Conservation (phyloP, 1,140 invertebrate genomes). For the Solenopsis fugax region DNA sequence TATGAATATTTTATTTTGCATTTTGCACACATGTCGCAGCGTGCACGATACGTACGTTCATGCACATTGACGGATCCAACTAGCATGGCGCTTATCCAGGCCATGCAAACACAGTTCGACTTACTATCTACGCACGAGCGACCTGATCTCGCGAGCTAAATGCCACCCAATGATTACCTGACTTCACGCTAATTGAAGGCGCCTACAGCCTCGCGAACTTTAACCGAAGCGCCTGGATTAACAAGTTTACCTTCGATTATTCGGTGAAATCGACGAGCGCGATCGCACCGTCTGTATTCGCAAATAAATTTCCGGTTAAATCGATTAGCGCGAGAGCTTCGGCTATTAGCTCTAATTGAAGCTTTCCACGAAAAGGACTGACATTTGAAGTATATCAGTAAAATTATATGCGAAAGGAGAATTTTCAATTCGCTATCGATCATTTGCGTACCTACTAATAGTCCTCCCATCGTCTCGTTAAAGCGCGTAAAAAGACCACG, state of each 20-base stretch:
- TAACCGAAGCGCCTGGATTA: background rate
- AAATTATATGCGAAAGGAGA: background rate
- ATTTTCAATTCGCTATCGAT: background rate
- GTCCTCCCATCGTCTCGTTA: background rate
- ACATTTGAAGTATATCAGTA: background rate
- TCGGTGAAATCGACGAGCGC: constrained; percentile 9
- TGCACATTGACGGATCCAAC: background rate
- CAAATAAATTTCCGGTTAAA: constrained; percentile 14
- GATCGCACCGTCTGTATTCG: background rate
- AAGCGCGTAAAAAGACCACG: background rate
- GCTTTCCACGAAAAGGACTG: background rate
- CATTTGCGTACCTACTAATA: background rate
- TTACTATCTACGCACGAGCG: constrained; percentile 21
- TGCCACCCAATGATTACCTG: constrained; percentile 36
- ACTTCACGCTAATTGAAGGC: constrained; percentile 54
- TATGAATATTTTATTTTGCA: constrained; percentile 36
- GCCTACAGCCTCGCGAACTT: constrained; percentile 3
- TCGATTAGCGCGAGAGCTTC: background rate
- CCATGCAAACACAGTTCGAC: constrained; percentile 35
- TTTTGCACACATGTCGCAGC: constrained; percentile 25
- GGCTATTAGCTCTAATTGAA: background rate
- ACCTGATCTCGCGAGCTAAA: constrained; percentile 50
- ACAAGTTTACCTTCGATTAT: constrained; percentile 53
- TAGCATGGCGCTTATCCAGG: background rate
- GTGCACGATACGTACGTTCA: background rate